Conservation (phyloP, 2,888 invertebrate species). For the Drosophila subquinaria region DNA sequence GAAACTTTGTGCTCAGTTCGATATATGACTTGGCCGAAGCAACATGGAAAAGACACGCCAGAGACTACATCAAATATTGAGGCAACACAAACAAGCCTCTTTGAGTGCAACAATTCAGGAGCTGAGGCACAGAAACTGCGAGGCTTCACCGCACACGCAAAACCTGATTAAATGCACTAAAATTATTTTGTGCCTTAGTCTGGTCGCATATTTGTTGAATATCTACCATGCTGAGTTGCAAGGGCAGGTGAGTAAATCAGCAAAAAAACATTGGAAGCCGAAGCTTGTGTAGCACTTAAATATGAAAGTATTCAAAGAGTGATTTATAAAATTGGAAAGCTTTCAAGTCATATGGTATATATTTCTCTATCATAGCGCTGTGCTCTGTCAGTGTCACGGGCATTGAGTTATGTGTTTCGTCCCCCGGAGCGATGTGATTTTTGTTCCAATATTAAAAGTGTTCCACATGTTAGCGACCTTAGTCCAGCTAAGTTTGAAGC, state of each 20-base stretch:
- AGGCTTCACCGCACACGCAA: conserved; percentile 3
- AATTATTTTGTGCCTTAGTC: conserved; percentile 36
- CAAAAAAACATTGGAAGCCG: background rate
- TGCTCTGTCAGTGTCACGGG: conserved; percentile 71
- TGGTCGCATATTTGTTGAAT: conserved; percentile 31
- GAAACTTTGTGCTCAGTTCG: conserved; percentile 46
- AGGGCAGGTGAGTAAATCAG: conserved; percentile 56
- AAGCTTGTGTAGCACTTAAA: background rate
- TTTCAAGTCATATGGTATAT: background rate
- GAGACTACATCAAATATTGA: conserved; percentile 58
- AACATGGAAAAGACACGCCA: conserved; percentile 63
- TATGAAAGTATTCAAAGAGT: background rate
- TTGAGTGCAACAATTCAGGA: conserved; percentile 25
- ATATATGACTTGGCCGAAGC: conserved; percentile 28
- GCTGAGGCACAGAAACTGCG: conserved; percentile 31
- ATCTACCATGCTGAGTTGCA: conserved; percentile 73
- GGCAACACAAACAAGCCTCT: conserved; percentile 27
- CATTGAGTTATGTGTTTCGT: conserved; percentile 87
- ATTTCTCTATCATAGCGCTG: conserved; percentile 58
- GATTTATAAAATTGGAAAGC: background rate
- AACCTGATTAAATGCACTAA: conserved; percentile 29
- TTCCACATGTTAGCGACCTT: conserved; percentile 89
- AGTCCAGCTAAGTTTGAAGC: conserved; percentile 90
- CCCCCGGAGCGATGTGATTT: conserved; percentile 93
- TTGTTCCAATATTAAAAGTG: conserved; percentile 89